Base-by-base conservation (phyloP, 2,797 vertebrate genomes). In the Siniperca obscura region DNA sequence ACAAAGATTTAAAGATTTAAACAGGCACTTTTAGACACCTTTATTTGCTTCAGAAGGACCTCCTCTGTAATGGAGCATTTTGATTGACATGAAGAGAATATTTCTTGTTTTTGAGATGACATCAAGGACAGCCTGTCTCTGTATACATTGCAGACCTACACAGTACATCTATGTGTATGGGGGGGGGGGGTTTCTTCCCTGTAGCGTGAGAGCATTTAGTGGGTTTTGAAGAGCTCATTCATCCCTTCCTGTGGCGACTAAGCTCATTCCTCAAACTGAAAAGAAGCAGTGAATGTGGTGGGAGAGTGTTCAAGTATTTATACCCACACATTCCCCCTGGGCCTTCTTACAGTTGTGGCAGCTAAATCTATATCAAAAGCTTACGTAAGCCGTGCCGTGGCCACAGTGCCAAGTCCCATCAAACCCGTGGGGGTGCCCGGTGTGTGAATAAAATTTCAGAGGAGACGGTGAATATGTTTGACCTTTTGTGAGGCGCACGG, bases 381-480 rank as follows among this genome's bases (percentile, higher is more conserved):
- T 90, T 85, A 86, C 64, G 46, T 84, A 87, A 90, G 67, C 70
- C 52, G 53, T 86, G 69, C 65, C 17, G 2, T 3, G 55, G 81
- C 76, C 81, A 17, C 59, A 2, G 71, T 70, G 83, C 83, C 89
- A 83, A 73, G 88, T 81, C 66, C 80, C 82, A 76, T 87, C 68
- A 42, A 76, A 82, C 48, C 77, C 2, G 7, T 17, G 65, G 80
- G 74, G 87, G 78, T 22, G 67, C 44, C 74, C 48, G 30, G 86
- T 78, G 76, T 88, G 84, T 82, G 88, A 90, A 92, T 94, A 85
- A 78, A 86, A 93, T 86, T 89, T 93, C 69, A 82, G 82, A 89
- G 83, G 88, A 91, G 87, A 80, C 60, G 73, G 67, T 83, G 86
- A 93, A 95, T 95, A 76, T 72, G 78, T 92, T 91, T 94, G 94